Base-by-base conservation (phyloP, 2,797 vertebrate genomes). In the Halcyon badia region DNA sequence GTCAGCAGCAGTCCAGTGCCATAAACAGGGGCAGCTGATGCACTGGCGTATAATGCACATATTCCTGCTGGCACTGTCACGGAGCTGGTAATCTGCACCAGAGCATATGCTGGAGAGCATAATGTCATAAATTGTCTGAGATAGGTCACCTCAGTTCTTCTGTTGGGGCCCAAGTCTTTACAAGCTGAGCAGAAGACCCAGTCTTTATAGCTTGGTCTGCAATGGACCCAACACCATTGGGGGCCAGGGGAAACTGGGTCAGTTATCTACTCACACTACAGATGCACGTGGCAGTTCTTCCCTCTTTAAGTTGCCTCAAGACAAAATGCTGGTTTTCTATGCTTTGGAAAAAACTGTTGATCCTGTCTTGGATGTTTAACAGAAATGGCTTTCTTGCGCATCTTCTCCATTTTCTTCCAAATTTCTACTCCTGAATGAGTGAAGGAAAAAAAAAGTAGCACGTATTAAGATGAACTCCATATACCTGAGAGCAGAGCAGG, bases 161-260 rank as follows among this genome's bases (percentile, higher is more conserved):
- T 79, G 33, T 61, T 49, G 58, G n/a, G 54, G 42, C 42, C 15
- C 0, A 2, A 76, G 52, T 41, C 35, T 78, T 31, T 69, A 26
- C 13, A 70, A 77, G 44, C 14, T 5, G 3, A 85, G 39, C 11
- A 24, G 39, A 92, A 65, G 41, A 81, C 33, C 15, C 35, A 79
- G 66, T 18, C 33, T 71, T 3, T 42, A 14, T 13, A 51, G 14
- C 28, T 56, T n/a, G 19, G 75, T 9, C 51, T 71, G 35, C 39
- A 70, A 11, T 31, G n/a, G 56, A 79, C 28, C 11, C 12, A 46
- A 1, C n/a, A 44, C 3, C 0, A 0, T 17, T 26, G 18, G 16
- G 10, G 15, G 56, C 89, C 25, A 11, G 25, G 21, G 41, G 14
- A n/a, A 61, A 19, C 5, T 56, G 68, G 19, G 14, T 39, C 62